Base-by-base conservation (phyloP, 2,888 invertebrate genomes). In the Synanthedon vespiformis region DNA sequence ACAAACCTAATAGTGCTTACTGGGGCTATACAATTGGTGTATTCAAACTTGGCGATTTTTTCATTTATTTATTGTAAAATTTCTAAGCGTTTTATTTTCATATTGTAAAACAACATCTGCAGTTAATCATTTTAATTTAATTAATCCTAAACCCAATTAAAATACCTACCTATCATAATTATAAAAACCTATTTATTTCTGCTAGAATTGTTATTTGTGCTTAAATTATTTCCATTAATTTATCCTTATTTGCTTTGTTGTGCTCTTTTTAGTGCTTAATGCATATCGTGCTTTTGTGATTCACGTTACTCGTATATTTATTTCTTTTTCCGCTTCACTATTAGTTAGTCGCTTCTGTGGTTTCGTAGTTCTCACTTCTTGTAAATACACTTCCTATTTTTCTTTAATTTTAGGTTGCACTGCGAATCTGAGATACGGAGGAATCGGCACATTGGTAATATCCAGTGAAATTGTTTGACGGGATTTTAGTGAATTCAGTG, bases 331-430 rank as follows among this genome's bases (percentile, higher is more conserved):
- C 18, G 48, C 48, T 48, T 48, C 22, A 48, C 22, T 48, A 11
- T 44, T 48, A 48, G 51, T 54, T 57, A 58, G 54, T 62, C 55
- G 58, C 59, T 55, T 57, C 51, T 60, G 56, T 40, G 40, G 18
- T 18, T 56, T 61, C 61, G 58, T 58, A 51, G 59, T 53, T 56
- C 49, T 54, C 54, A 53, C 53, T 58, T 65, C 55, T 67, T 84
- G 77, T 83, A 82, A 66, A 84, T 80, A 82, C 60, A 66, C 60
- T 58, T 64, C 74, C 69, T 61, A 63, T 76, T 79, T 85, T 74
- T 84, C 74, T 84, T 79, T 74, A 70, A 67, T 70, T 70, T 62
- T 70, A 68, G 68, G 68, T n/a, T 47, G 12, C 16, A n/a, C 27
- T 22, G 50, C 14, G 34, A 58, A 58, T 55, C 58, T 59, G 61